Base-by-base conservation (phyloP, 2,888 invertebrate genomes). In the Therioaphis trifolii region DNA sequence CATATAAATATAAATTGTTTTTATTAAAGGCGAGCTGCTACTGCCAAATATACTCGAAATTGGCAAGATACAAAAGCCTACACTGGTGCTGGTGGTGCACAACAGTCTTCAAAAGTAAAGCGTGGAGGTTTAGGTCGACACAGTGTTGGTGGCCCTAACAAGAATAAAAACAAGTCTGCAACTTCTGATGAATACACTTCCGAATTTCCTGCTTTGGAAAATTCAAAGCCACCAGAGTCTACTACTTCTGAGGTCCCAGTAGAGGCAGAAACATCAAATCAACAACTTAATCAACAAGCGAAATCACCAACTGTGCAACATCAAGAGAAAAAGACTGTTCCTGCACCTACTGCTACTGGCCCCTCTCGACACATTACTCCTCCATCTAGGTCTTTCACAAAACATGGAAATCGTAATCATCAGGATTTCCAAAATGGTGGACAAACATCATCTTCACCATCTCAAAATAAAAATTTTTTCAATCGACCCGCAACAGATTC, bases 51-150 rank as follows among this genome's bases (percentile, higher is more conserved):
- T 89, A 95, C 94, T 0, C 92, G 96, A 15, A 96, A 95, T 85
- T 97, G 96, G 96, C 96, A 96, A 88, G 96, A 97, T 88, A 96
- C 95, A 88, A 95, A 95, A 88, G 96, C 96, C 0, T 97, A 96
- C 88, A 86, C 86, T 72, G 84, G 71, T 5, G 12, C 29, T 46
- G 11, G 43, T 66, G n/a, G 66, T 7, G 79, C 35, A n/a, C 49
- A n/a, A 40, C 74, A 58, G 15, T 24, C 24, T 4, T 35, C 58
- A 40, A 79, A 76, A 43, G 40, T 40, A 1, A 78, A 68, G 5
- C 78, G n/a, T 14, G 24, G 40, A 18, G 52, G 72, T 72, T 2
- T 52, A 3, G 18, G 18, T 24, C 29, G 21, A 35, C 49, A 24
- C 2, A 49, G 4, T 68, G 27, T 43, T 27, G 63, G 29, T 21